Percentiles rank a stretch among this genome's conserved stretches.
Evolutionary conservation across 2,797 vertebrate genomes (phyloP).

Genomic region (Tamandua tetradactyla): DNA sequence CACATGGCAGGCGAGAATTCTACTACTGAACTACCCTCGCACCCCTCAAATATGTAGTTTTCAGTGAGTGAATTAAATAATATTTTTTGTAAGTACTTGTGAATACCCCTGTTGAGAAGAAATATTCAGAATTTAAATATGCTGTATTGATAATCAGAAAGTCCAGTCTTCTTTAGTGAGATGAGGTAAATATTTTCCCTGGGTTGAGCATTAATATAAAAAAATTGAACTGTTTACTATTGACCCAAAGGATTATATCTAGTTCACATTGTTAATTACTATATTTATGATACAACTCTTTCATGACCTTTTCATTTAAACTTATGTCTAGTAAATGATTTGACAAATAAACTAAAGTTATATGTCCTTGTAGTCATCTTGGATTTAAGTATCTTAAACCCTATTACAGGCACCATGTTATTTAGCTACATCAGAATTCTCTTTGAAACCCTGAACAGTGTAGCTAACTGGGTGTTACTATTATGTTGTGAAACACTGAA

Average conservation of each 20-base stretch:
- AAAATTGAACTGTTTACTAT: background rate
- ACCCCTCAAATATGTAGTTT: background rate
- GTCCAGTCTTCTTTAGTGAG: background rate
- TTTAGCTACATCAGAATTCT: background rate
- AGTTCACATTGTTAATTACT: background rate
- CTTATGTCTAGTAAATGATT: background rate
- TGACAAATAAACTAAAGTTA: slow-evolving; percentile 26
- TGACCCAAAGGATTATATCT: background rate
- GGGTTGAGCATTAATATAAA: background rate
- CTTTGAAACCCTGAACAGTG: background rate
- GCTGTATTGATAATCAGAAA: background rate
- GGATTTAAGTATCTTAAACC: background rate
- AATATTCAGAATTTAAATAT: background rate
- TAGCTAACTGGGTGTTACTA: background rate
- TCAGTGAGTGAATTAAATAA: background rate
- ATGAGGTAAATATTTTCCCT: background rate
- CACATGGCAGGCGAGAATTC: too few relatives aligned
- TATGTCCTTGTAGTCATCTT: background rate
- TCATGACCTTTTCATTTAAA: background rate
- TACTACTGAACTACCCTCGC: too few relatives aligned
- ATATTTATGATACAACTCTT: background rate
- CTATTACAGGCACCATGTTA: background rate
- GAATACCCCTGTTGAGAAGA: background rate
- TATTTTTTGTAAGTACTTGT: slow-evolving; percentile 18
- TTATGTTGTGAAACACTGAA: background rate